These are phyloP conservation scores for Nymphalis io DNA, from an alignment of 1,140 invertebrate genomes.

Conservation along the genomic window DNA sequence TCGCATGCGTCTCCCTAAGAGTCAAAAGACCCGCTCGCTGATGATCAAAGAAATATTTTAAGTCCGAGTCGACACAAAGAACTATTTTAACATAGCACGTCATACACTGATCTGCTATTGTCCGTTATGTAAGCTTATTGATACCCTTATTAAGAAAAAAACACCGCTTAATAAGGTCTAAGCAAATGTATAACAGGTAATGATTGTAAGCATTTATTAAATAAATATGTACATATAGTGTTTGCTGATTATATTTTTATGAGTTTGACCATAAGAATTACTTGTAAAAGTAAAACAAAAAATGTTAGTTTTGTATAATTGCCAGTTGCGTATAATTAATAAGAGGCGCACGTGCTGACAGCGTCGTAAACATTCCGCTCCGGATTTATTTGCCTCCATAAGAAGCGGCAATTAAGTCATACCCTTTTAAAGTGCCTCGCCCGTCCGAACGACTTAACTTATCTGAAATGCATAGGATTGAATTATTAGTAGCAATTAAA, in stretches of 20 bases:
- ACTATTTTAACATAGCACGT: constrained; percentile 68
- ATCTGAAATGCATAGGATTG: constrained; percentile 72
- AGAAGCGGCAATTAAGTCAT: constrained; percentile 69
- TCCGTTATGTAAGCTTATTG: constrained; percentile 52
- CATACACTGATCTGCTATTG: constrained; percentile 60
- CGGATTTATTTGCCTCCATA: constrained; percentile 64
- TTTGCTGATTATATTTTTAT: neutral
- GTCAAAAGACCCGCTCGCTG: constrained; percentile 51
- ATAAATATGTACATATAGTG: neutral
- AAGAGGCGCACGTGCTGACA: constrained; percentile 53
- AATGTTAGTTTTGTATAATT: constrained; percentile 32
- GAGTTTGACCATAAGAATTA: neutral
- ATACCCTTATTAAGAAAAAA: constrained; percentile 30
- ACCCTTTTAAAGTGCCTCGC: constrained; percentile 57
- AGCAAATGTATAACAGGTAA: neutral
- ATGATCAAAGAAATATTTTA: constrained; percentile 46
- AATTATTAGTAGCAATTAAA: constrained; percentile 78
- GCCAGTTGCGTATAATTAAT: constrained; percentile 46
- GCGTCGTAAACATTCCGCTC: constrained; percentile 54
- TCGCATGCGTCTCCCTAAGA: constrained; percentile 36
- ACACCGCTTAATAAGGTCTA: constrained; percentile 9
- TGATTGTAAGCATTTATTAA: neutral
- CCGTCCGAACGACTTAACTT: constrained; percentile 61
- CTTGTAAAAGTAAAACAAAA: constrained; percentile 11
- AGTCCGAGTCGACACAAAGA: constrained; percentile 62